Conservation (phyloP, 92 coral and sea anemone genomes). For the Heliopora coerulea region DNA sequence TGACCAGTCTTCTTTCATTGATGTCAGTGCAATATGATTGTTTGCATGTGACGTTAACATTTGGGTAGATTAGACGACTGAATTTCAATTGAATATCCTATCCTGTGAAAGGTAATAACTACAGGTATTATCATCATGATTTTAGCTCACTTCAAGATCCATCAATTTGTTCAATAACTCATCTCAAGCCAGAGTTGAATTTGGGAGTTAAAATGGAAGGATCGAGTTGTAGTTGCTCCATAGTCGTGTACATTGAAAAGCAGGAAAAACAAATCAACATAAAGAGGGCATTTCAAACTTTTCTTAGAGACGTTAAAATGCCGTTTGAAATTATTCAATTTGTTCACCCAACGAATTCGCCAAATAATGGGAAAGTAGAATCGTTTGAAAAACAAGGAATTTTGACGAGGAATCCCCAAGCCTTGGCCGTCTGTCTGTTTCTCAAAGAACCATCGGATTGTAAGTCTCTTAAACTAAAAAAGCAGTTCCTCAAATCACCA, state of each 20-base stretch:
- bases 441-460: slow-evolving; percentile 39
- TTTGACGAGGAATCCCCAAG: background rate
- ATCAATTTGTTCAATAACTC: too few species aligned
- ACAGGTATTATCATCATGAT: too few species aligned
- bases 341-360: background rate
- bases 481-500: slow-evolving; percentile 38
- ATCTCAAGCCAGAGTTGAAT: too few species aligned
- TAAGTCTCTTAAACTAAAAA: background rate
- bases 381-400: background rate
- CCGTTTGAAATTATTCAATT: slow-evolving; percentile 31
- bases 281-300: slow-evolving; percentile 1
- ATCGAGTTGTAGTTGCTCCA: background rate
- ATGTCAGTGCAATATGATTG: too few species aligned
- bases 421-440: slow-evolving; percentile 47
- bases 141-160: too few species aligned
- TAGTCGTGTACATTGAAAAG: background rate
- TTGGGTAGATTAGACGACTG: too few species aligned
- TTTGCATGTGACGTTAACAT: too few species aligned
- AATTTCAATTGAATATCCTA: too few species aligned
- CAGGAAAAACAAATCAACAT: background rate
- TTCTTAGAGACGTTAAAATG: slow-evolving; percentile 7
- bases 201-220: too few species aligned
- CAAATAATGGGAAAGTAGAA: background rate
- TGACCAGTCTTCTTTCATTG: too few species aligned
- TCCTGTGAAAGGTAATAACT: too few species aligned